phyloP scores from a whole-genome alignment of 2,113 vertebrate species.

The Pampusana beccarii region DNA sequence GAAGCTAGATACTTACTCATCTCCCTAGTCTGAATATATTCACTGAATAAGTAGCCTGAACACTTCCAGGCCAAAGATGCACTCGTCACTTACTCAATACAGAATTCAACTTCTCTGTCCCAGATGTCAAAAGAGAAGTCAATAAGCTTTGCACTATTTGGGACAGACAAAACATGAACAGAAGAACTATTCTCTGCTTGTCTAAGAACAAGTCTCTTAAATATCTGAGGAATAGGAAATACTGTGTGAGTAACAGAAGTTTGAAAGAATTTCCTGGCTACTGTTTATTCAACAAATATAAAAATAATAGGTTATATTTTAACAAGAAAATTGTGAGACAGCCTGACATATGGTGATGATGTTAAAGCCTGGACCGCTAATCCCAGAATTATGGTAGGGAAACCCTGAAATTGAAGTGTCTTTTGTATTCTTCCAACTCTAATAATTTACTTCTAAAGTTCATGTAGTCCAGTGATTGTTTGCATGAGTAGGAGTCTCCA shows the following conservation, averaged over 20 bases:
- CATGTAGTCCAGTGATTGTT: not conserved
- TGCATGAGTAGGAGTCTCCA: slow-evolving; percentile 53
- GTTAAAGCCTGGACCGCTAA: slow-evolving; percentile 44
- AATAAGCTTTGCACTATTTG: not conserved
- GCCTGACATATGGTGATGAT: slow-evolving; percentile 49
- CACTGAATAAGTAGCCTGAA: not conserved
- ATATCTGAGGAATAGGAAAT: slow-evolving; percentile 44
- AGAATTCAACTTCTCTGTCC: not conserved
- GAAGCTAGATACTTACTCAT: not conserved
- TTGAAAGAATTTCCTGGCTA: slow-evolving; percentile 67
- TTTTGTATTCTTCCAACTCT: slow-evolving; percentile 57
- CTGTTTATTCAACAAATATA: slow-evolving; percentile 60
- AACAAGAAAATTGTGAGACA: slow-evolving; percentile 33
- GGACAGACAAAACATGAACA: slow-evolving; percentile 33
- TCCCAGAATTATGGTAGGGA: slow-evolving; percentile 25
- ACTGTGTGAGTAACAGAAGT: slow-evolving; percentile 44
- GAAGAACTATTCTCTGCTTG: slow-evolving; percentile 37
- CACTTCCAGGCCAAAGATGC: not conserved
- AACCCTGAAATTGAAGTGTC: slow-evolving; percentile 29
- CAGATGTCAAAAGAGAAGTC: slow-evolving; percentile 18
- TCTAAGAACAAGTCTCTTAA: not conserved
- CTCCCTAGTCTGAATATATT: not conserved
- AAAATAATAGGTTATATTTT: slow-evolving; percentile 48
- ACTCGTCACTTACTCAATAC: not conserved
- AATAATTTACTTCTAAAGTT: slow-evolving; percentile 55